These are phyloP conservation scores for Atta colombica DNA, from an alignment of 1,140 invertebrate genomes.

Conservation along the genomic window DNA sequence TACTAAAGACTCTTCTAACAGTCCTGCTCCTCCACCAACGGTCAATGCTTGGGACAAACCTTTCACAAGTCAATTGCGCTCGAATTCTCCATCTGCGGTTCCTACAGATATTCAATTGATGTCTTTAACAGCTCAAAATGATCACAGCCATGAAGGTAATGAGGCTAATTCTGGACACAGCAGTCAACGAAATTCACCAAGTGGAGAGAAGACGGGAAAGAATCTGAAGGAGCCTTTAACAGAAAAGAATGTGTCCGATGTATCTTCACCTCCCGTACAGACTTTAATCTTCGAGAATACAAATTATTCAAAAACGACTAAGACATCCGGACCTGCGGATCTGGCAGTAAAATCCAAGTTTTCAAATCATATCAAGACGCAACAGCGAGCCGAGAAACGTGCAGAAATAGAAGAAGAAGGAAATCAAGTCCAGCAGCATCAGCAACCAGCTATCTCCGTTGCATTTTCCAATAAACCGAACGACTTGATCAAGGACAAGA, in stretches of 20 bases:
- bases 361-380: conserved; percentile 85
- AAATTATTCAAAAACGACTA: conserved; percentile 90
- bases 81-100: conserved; percentile 84
- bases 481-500: conserved; percentile 87
- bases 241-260: conserved; percentile 90
- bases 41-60: conserved; percentile 96
- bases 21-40: conserved; percentile 89
- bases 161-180: conserved; percentile 83
- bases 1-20: conserved; percentile 85
- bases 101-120: conserved; percentile 82
- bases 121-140: conserved; percentile 75
- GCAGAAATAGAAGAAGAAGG: conserved; percentile 82
- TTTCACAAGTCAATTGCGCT: conserved; percentile 89
- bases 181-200: conserved; percentile 88
- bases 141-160: conserved; percentile 77
- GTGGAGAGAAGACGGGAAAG: conserved; percentile 85
- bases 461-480: conserved; percentile 89
- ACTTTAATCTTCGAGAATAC: conserved; percentile 97
- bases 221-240: conserved; percentile 78
- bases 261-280: conserved; percentile 92
- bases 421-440: conserved; percentile 79
- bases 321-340: conserved; percentile 80
- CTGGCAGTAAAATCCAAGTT: conserved; percentile 86
- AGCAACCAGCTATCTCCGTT: conserved; percentile 85
- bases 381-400: conserved; percentile 84